phyloP scores from a whole-genome alignment of 2,113 vertebrate genomes.

The Bos indicus region DNA sequence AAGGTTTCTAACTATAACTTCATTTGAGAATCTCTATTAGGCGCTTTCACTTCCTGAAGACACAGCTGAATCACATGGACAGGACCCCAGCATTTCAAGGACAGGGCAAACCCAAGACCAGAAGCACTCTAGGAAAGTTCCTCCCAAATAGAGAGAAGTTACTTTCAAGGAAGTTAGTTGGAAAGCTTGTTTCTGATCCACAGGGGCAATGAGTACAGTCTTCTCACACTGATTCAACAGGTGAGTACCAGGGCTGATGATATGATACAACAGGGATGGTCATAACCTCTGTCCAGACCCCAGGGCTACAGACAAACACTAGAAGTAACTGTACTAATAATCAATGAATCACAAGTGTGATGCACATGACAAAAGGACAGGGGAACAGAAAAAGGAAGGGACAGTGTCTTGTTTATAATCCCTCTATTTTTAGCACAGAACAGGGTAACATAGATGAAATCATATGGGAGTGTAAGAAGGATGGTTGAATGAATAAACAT shows the following conservation, averaged over 20 bases:
- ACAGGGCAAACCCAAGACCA: neutral
- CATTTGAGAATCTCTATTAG: neutral
- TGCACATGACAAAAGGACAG: neutral
- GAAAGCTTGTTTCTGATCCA: neutral
- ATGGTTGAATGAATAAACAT: neutral
- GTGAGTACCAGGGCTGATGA: rapidly evolving
- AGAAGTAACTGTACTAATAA: neutral
- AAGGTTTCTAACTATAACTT: neutral
- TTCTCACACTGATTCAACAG: neutral
- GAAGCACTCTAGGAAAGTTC: neutral
- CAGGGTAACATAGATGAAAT: neutral
- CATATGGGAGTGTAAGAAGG: neutral
- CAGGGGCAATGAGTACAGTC: neutral
- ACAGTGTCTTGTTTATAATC: neutral
- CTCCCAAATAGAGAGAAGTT: neutral
- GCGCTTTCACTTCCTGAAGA: neutral
- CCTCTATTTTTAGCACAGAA: neutral
- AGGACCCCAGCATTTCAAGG: neutral
- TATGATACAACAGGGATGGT: neutral
- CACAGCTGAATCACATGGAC: neutral
- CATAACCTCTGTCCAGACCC: neutral
- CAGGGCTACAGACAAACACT: neutral
- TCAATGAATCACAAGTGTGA: neutral
- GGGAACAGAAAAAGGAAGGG: neutral
- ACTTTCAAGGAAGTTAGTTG: neutral